These are phyloP conservation scores for Heliornis fulica DNA, from an alignment of 2,113 vertebrate species.

Conservation along the genomic window DNA sequence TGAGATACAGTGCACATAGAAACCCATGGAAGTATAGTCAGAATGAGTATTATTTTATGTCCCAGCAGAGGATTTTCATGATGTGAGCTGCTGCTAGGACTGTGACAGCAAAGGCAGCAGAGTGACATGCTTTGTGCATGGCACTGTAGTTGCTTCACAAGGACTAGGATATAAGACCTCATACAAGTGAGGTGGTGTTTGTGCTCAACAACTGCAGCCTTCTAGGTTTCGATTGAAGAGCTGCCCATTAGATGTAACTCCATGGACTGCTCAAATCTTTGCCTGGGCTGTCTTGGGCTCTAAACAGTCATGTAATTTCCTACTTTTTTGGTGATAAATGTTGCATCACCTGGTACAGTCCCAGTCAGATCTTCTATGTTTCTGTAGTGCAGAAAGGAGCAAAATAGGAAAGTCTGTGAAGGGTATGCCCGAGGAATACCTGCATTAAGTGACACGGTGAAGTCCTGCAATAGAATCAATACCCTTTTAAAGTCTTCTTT, in stretches of 20 bases:
- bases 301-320: background rate
- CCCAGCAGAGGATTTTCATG: background rate
- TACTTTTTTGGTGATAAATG: background rate
- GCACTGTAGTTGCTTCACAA: background rate
- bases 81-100: background rate
- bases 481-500: background rate
- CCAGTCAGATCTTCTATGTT: background rate
- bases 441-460: background rate
- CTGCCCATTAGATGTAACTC: background rate
- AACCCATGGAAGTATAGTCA: background rate
- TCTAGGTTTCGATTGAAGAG: background rate
- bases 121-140: fast-evolving
- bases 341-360: background rate
- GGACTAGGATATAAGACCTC: background rate
- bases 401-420: background rate
- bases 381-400: background rate
- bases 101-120: background rate
- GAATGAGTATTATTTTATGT: background rate
- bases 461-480: background rate
- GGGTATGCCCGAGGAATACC: background rate
- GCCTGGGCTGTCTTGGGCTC: background rate
- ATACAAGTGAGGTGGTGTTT: background rate
- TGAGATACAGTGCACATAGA: background rate
- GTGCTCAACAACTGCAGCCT: background rate
- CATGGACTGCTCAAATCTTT: background rate